phyloP scores from a whole-genome alignment of 2,113 vertebrate species.

The Protobothrops flavoviridis region DNA sequence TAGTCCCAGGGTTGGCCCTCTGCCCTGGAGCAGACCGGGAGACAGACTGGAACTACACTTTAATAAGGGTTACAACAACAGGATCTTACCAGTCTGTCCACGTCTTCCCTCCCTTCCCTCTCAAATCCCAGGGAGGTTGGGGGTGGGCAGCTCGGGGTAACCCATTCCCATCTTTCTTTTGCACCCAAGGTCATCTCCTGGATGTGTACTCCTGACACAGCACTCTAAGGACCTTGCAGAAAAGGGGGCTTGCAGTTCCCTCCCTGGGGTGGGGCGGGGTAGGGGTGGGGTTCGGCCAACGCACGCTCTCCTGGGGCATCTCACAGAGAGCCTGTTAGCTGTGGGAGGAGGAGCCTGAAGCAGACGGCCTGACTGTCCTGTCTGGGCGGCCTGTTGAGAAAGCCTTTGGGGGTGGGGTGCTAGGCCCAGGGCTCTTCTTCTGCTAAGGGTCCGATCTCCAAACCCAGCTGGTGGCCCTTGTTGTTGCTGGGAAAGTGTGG shows the following conservation, averaged over 20 bases:
- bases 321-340: not conserved
- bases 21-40: not conserved
- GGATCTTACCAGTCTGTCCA: not conserved
- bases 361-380: not conserved
- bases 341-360: not conserved
- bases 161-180: not conserved
- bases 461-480: not conserved
- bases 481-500: not conserved
- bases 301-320: not conserved
- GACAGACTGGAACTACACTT: not conserved
- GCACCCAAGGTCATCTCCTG: not conserved
- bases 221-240: not conserved
- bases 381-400: not conserved
- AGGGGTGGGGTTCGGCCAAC: not conserved
- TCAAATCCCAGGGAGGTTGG: not conserved
- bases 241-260: not conserved
- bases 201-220: not conserved
- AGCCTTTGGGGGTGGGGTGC: not conserved
- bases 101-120: not conserved
- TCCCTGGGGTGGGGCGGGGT: no score
- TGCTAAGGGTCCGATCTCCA: not conserved
- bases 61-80: not conserved
- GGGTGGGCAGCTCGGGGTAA: no score
- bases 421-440: not conserved
- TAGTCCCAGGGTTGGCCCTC: not conserved